These are phyloP conservation scores for Clarias macrocephalus DNA, from an alignment of 2,113 vertebrate species.

Conservation along the genomic window DNA sequence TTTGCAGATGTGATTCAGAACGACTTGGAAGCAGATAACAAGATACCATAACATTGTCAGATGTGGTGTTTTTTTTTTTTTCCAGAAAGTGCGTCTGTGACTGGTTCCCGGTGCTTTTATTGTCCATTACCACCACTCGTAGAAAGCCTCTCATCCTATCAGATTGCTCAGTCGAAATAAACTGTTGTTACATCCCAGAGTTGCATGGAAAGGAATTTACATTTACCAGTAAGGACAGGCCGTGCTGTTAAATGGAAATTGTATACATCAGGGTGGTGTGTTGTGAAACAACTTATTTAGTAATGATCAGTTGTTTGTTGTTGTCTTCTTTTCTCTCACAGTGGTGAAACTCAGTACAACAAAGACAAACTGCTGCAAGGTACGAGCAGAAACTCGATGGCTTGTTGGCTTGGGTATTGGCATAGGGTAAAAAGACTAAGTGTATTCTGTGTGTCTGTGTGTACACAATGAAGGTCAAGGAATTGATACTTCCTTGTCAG, in stretches of 20 bases:
- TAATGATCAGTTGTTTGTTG: not conserved
- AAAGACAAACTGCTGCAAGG: conserved; percentile 93
- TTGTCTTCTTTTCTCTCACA: conserved; percentile 56
- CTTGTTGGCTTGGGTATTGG: not conserved
- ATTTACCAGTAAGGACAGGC: too few relatives aligned
- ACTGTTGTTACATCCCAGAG: too few relatives aligned
- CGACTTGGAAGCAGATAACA: too few relatives aligned
- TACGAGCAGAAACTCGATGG: conserved; percentile 50
- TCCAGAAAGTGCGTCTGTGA: too few relatives aligned
- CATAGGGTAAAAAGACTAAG: not conserved
- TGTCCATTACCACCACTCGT: too few relatives aligned
- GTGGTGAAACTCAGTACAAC: conserved; percentile 93
- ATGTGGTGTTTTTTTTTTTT: too few relatives aligned
- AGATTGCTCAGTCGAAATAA: too few relatives aligned
- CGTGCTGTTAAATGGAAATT: not conserved
- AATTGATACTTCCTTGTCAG: conserved; percentile 84
- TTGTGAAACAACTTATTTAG: not conserved
- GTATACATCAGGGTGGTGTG: not conserved
- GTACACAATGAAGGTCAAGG: conserved; percentile 82
- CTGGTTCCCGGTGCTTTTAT: too few relatives aligned
- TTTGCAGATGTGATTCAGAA: too few relatives aligned
- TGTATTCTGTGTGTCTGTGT: conserved; percentile 11
- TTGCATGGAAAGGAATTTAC: too few relatives aligned
- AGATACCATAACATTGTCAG: too few relatives aligned
- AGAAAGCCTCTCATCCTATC: too few relatives aligned